Base-by-base conservation (phyloP, 2,797 vertebrate species). In the Chiroxiphia lanceolata region DNA sequence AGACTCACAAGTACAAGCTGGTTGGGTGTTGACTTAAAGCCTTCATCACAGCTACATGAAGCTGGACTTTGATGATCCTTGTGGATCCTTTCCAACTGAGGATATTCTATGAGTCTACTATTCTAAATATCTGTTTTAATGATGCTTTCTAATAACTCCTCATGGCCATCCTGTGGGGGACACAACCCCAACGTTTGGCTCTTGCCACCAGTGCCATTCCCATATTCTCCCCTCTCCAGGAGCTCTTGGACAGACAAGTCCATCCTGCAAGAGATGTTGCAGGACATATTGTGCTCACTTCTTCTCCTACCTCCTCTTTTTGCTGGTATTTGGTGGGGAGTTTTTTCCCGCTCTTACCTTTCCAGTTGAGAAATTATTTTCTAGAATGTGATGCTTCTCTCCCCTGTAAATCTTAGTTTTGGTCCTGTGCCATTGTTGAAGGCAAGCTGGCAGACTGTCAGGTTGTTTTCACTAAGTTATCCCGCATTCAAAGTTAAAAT, bases 401-500 rank as follows among this genome's bases (percentile, higher is more conserved):
- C 19, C 2, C 1, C 69, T 92, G 56, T 53, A 56, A 71, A 34
- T 83, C 88, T 92, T 59, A 29, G 31, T 76, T 92, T 95, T 97
- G 96, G 95, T 91, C n/a, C 80, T 16, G 83, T 94, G 96, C 96
- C 96, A 96, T 19, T 84, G 87, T 83, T 95, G 97, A 96, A 96
- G 92, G 86, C 80, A 85, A 96, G 69, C 84, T 97, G 96, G 97
- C 96, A 96, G 87, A 53, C 91, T 85, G 94, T 96, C 96, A 97
- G 95, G 79, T 90, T 95, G 94, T 95, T 97, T 96, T 95, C 96
- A 95, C 70, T 94, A 95, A 97, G 92, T 96, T 96, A 72, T 83
- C 94, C 93, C 0, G 13, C 84, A 91, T 92, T 96, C 79, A 50
- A 93, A 95, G 90, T 94, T 94, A 95, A 97, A 96, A 96, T 71